Base-by-base conservation (phyloP, 2,888 invertebrate species). In the Melinopterus prodromus region DNA sequence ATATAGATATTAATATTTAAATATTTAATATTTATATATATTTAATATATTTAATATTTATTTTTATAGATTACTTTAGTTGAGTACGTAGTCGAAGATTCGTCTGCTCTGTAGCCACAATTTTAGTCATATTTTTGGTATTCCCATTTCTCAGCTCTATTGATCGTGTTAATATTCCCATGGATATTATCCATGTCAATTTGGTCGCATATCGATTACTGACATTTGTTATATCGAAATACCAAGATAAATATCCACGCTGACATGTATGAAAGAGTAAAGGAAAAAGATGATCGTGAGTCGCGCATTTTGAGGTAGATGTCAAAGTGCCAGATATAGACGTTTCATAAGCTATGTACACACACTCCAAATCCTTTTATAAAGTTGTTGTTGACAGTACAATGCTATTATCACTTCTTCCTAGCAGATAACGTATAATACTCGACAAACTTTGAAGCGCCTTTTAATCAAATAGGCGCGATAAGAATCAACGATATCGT, bases 351-450 rank as follows among this genome's bases (percentile, higher is more conserved):
- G 37, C 74, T 74, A 9, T 74, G 74, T 74, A 35, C 35, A 74
- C 37, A 74, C 26, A 36, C 37, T 74, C 15, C n/a, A 74, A 74
- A 74, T 74, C 74, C 35, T 74, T 74, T 74, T 74, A 74, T 74
- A 74, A 74, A 74, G 37, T 36, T 74, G 74, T 74, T 74, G 74
- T 74, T 74, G 74, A 74, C 74, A 35, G 35, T 74, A 74, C 37
- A 74, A 74, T 36, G 74, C 37, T n/a, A n/a, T 74, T 74, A 74
- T 74, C 74, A 74, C 35, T 74, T 37, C 74, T 74, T 35, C 74
- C 74, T 74, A 35, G 6, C n/a, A 74, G 74, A 74, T 74, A 74
- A 37, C 74, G 35, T 74, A 53, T 74, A 74, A 74, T 36, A 74
- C 74, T 74, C 74, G 6, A 35, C 35, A 74, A 74, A 74, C 74